Evolutionary conservation across 2,797 vertebrate genomes (phyloP).

Genomic region (Labeo calbasu): DNA sequence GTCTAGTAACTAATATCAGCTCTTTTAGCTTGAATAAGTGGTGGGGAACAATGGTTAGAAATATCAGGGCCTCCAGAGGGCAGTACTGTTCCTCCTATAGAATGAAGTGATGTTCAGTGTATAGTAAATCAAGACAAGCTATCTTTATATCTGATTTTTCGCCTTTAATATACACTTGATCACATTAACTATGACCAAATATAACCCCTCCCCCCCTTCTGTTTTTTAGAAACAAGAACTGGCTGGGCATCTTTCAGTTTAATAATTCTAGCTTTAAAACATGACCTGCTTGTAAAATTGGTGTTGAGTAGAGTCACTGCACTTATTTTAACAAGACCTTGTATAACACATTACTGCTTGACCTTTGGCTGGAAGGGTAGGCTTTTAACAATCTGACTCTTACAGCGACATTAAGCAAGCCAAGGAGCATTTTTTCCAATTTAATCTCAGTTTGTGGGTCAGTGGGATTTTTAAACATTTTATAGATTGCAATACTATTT

Average conservation of each 20-base stretch:
- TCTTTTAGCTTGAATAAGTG: not conserved
- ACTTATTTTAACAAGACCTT: constrained; percentile 20
- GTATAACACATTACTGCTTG: constrained; percentile 12
- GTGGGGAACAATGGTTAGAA: no score
- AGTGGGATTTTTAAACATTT: constrained; percentile 28
- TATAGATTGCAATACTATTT: not conserved
- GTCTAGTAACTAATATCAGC: not conserved
- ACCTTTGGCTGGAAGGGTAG: not conserved
- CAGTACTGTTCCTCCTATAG: not conserved
- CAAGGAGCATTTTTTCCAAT: not conserved
- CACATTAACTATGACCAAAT: not conserved
- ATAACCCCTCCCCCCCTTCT: not conserved
- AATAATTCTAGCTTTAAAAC: not conserved
- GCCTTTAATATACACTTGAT: not conserved
- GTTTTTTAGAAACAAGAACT: not conserved
- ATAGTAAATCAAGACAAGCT: not conserved
- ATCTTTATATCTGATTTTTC: not conserved
- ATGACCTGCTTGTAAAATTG: constrained; percentile 15
- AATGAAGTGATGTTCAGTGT: not conserved
- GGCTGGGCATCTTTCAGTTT: not conserved
- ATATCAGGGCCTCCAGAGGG: constrained; percentile 19
- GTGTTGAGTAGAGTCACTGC: not conserved
- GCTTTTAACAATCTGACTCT: not conserved
- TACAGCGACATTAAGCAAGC: not conserved
- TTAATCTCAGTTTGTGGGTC: not conserved